Evolutionary conservation across 1,140 invertebrate species (phyloP).

Genomic region (Calliopsis andreniformis): DNA sequence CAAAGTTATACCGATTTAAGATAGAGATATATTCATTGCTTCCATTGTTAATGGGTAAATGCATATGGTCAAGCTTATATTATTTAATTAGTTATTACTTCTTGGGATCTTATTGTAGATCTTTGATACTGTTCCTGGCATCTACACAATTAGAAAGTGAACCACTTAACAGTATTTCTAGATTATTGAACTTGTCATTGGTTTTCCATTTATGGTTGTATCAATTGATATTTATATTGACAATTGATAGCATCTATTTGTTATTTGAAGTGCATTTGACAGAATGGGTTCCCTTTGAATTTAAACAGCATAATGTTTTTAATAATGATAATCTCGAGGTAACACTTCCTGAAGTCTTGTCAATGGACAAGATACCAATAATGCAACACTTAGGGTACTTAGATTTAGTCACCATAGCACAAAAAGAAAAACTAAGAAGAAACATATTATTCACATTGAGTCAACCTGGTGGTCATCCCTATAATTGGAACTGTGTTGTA

Average conservation of each 20-base stretch:
- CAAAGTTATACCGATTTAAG: constrained; percentile 85
- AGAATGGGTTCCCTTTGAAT: constrained; percentile 83
- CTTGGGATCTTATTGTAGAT: constrained; percentile 79
- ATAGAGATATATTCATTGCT: constrained; percentile 82
- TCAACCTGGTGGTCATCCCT: constrained; percentile 89
- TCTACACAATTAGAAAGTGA: constrained; percentile 77
- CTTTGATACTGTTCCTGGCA: constrained; percentile 49
- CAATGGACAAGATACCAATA: constrained; percentile 83
- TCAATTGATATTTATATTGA: constrained; percentile 85
- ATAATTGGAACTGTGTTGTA: constrained; percentile 88
- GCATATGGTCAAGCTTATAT: constrained; percentile 84
- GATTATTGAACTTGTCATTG: constrained; percentile 80
- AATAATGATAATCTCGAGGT: constrained; percentile 64
- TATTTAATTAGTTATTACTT: constrained; percentile 84
- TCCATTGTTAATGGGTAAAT: constrained; percentile 82
- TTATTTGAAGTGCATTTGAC: constrained; percentile 87
- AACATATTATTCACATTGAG: constrained; percentile 86
- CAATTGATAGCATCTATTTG: constrained; percentile 85
- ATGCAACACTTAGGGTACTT: constrained; percentile 87
- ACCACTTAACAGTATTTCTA: constrained; percentile 81
- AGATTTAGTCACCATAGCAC: constrained; percentile 85
- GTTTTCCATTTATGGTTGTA: constrained; percentile 86
- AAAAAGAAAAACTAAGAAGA: constrained; percentile 83
- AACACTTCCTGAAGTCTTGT: constrained; percentile 83
- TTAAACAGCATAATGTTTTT: constrained; percentile 65